A percentile compares a stretch with the other conserved stretches of the same genome.
Evolutionary conservation across 30 jellyfish, hydroid and myxozoan species (phyloP).

Genomic region (Turritopsis rubra): DNA sequence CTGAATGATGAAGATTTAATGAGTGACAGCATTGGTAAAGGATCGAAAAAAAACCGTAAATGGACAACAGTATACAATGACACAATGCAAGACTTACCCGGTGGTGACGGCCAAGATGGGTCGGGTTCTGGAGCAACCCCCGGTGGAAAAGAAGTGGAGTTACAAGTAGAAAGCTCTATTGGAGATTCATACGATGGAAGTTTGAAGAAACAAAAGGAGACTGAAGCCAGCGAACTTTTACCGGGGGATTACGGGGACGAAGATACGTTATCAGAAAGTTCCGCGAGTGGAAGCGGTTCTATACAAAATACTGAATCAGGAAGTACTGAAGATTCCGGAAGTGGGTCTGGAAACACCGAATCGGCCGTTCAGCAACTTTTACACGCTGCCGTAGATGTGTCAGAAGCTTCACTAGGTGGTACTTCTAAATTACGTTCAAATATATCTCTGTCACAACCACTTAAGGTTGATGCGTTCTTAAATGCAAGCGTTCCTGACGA

Average conservation of each 20-base stretch:
- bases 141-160: slow-evolving; percentile 62
- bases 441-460: background rate
- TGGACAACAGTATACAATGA: slow-evolving; percentile 25
- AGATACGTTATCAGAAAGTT: slow-evolving; percentile 17
- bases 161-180: slow-evolving; percentile 92
- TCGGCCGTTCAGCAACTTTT: slow-evolving; percentile 19
- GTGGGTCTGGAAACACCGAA: slow-evolving; percentile 24
- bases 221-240: slow-evolving; percentile 15
- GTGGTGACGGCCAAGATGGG: slow-evolving; percentile 24
- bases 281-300: slow-evolving; percentile 6
- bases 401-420: background rate
- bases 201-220: slow-evolving; percentile 31
- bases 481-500: background rate
- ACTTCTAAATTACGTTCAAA: background rate
- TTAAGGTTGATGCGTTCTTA: slow-evolving; percentile 5
- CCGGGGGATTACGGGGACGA: slow-evolving; percentile 60
- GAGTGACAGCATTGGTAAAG: background rate
- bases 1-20: slow-evolving; percentile 4
- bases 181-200: slow-evolving; percentile 94
- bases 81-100: slow-evolving; percentile 25
- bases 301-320: slow-evolving; percentile 14
- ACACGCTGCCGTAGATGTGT: slow-evolving; percentile 3
- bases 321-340: slow-evolving; percentile 14
- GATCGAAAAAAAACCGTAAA: background rate
- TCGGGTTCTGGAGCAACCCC: slow-evolving; percentile 59